Base-by-base conservation (phyloP, 64 coral and sea anemone genomes). In the Dendronephthya gigantea region DNA sequence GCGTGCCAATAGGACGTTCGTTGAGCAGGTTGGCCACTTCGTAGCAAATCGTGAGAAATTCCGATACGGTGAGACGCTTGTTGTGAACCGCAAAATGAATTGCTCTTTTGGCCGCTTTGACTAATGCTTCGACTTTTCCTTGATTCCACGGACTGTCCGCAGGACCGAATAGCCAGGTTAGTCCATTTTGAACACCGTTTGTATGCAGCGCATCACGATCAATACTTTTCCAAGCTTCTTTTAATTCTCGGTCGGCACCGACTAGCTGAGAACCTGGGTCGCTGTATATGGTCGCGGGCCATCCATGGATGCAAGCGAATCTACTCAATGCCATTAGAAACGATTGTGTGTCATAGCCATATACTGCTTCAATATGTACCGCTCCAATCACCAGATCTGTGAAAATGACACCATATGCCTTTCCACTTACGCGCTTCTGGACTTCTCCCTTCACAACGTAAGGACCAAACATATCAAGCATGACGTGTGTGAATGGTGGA, bases 91-190 rank as follows among this genome's bases (percentile, higher is more conserved):
- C 66, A 40, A 14, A 19, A 6, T 49, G 85, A 6, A 90, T 30
- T 32, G 88, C 45, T 35, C 51, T 49, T 37, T 90, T 90, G 0
- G 74, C 40, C n/a, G 88, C 76, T 34, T 85, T 74, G 3, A 90
- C 56, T 1, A 90, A 29, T 49, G 88, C 58, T 74, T 90, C 88
- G 0, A 83, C 43, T 41, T 68, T 12, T 11, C 88, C 88, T 38
- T 85, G 85, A 34, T 84, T 50, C 68, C 88, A 90, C 0, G 88
- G 68, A 72, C 83, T 83, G 38, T 90, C 83, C 27, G 59, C 88
- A 17, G 83, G 23, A 8, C 59, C 28, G 50, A 82, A 90, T 40
- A 8, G 76, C 70, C 88, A 85, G 34, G 85, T 22, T 33, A 90
- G 33, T 4, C 62, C 62, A 17, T 90, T 35, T 23, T 41, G 22